Evolutionary conservation across 1,140 invertebrate genomes (phyloP), one percentile per base, ranked within the genome.

Genomic region (Heliconius nattereri): DNA sequence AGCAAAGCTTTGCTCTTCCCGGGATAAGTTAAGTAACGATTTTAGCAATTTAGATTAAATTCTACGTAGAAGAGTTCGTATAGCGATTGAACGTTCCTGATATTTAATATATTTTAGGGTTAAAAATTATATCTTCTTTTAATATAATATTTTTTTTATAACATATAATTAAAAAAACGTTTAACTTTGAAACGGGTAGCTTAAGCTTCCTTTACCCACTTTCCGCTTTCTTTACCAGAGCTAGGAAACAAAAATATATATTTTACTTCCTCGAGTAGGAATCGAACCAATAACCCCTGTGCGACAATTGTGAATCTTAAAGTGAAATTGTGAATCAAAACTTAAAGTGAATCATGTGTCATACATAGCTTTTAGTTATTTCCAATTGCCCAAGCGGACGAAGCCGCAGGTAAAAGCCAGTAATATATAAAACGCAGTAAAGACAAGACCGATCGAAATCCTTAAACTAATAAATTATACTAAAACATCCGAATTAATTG

Each of bases 401-500:
- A 26, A 66, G n/a, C 23, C 57, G 23, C 1, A 26, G 3, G 23
- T 2, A 26, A 66, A 66, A 29, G n/a, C 23, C 3, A 26, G 57
- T 66, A 29, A 57, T 57, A n/a, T n/a, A 2, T 23, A 23, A 57
- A 60, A 60, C 54, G n/a, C 54, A 66, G 60, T 66, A 66, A 29
- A 66, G 26, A 26, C 60, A 66, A 23, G 60, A 66, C 3, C 54
- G 32, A 32, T 45, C 75, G 66, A 70, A 66, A 29, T 37, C 20
- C 60, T 66, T 23, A 45, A 32, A 29, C 20, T 11, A 75, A 79
- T 73, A 73, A 60, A 78, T 35, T 79, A 52, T 73, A 73, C 26
- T 75, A 75, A 76, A 72, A 75, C 74, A 79, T 76, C 54, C 35
- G 32, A 76, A 73, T 80, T 80, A 80, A 80, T 80, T 80, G 78